Conservation (phyloP, 1,140 invertebrate genomes). For the Conus betulinus region DNA sequence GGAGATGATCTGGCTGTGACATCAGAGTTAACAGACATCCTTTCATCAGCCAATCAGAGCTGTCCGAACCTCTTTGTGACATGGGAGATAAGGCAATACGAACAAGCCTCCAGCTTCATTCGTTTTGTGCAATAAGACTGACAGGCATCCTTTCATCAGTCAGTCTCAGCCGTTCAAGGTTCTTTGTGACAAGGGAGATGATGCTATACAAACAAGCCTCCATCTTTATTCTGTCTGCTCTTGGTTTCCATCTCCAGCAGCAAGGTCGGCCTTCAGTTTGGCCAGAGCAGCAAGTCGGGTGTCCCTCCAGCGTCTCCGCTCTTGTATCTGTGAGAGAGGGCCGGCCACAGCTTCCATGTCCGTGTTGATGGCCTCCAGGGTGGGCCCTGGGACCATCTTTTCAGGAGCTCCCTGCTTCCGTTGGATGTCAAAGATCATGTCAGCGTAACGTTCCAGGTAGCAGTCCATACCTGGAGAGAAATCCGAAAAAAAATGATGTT, state of each 20-base stretch:
- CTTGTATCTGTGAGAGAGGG: constrained; percentile 75
- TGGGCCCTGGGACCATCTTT: constrained; percentile 49
- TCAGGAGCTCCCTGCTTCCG: constrained; percentile 46
- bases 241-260: constrained; percentile 67
- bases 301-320: constrained; percentile 86
- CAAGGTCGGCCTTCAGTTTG: constrained; percentile 84
- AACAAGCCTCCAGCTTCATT: too few species aligned
- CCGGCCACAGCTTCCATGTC: constrained; percentile 74
- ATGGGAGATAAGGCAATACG: too few species aligned
- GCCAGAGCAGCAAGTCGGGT: constrained; percentile 88
- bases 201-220: constrained; percentile 46
- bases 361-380: constrained; percentile 54
- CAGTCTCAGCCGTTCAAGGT: not conserved
- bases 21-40: too few species aligned
- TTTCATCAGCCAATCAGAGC: too few species aligned
- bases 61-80: too few species aligned
- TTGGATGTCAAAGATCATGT: constrained; percentile 59
- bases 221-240: not conserved
- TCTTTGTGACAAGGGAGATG: not conserved
- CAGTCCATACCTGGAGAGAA: constrained; percentile 80
- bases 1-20: too few species aligned
- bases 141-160: too few species aligned
- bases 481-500: too few species aligned
- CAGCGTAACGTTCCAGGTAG: constrained; percentile 84
- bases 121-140: too few species aligned